phyloP scores from a whole-genome alignment of 2,113 vertebrate species.

The Microtus oregoni region DNA sequence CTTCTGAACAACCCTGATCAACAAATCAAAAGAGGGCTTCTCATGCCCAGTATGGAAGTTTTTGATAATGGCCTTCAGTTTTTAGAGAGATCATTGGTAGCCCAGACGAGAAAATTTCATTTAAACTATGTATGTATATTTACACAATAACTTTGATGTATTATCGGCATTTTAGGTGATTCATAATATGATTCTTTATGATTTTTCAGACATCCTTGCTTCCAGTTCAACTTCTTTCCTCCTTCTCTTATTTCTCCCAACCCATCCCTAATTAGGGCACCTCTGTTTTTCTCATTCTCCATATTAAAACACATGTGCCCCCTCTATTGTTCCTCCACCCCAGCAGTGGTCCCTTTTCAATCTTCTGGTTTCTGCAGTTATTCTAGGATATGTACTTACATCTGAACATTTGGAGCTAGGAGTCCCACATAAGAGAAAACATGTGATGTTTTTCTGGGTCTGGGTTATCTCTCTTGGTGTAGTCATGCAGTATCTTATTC shows the following conservation, averaged over 20 bases:
- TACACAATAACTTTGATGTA: background rate
- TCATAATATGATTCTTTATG: background rate
- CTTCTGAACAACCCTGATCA: background rate
- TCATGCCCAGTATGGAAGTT: background rate
- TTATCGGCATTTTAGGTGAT: background rate
- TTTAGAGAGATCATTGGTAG: background rate
- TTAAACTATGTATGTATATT: background rate
- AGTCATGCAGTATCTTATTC: background rate
- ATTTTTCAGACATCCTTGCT: background rate
- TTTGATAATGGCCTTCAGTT: background rate
- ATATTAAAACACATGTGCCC: background rate
- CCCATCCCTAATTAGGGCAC: background rate
- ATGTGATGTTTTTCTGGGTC: background rate
- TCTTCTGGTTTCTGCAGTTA: background rate
- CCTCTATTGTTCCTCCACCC: background rate
- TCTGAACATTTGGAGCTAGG: background rate
- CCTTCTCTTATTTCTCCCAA: background rate
- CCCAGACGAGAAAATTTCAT: background rate
- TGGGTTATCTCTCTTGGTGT: background rate
- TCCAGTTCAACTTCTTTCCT: background rate
- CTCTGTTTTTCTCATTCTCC: background rate
- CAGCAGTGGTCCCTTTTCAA: background rate
- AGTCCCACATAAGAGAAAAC: background rate
- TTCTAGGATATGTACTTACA: background rate
- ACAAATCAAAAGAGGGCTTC: background rate